Conservation (phyloP, 2,113 vertebrate genomes). For the Pseudorasbora parva region DNA sequence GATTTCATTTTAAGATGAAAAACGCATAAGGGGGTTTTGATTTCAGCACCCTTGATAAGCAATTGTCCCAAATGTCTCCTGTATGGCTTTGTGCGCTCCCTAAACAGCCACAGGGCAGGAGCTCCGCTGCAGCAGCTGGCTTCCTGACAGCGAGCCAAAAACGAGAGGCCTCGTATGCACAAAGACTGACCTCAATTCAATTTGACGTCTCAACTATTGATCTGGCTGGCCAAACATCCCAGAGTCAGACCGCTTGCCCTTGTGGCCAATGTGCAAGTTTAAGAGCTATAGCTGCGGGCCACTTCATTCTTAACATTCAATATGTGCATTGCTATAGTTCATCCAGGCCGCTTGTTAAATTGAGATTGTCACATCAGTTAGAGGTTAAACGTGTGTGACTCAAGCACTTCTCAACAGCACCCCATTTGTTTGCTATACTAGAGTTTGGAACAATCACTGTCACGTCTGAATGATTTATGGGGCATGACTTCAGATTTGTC, state of each 20-base stretch:
- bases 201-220: conserved; percentile 77
- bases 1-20: conserved; percentile 25
- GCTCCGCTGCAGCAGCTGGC: conserved; percentile 45
- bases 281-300: conserved; percentile 57
- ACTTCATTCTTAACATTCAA: conserved; percentile 49
- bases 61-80: conserved; percentile 2
- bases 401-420: conserved; percentile 61
- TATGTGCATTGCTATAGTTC: conserved; percentile 52
- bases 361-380: conserved; percentile 73
- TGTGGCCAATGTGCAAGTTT: conserved; percentile 63
- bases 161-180: conserved; percentile 71
- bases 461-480: conserved; percentile 70
- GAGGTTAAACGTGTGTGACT: conserved; percentile 68
- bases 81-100: neutral
- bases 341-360: conserved; percentile 62
- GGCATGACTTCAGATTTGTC: conserved; percentile 68
- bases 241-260: conserved; percentile 67
- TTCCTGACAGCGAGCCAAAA: conserved; percentile 66
- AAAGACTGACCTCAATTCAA: conserved; percentile 79
- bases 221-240: conserved; percentile 58
- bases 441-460: conserved; percentile 69
- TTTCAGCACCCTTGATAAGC: neutral
- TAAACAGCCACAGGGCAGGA: conserved; percentile 18
- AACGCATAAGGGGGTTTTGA: neutral
- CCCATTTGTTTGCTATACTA: conserved; percentile 63